A percentile compares a stretch with the other conserved stretches of the same genome.
These are phyloP conservation scores for Euleptes europaea DNA, from an alignment of 2,113 vertebrate genomes.

Conservation along the genomic window DNA sequence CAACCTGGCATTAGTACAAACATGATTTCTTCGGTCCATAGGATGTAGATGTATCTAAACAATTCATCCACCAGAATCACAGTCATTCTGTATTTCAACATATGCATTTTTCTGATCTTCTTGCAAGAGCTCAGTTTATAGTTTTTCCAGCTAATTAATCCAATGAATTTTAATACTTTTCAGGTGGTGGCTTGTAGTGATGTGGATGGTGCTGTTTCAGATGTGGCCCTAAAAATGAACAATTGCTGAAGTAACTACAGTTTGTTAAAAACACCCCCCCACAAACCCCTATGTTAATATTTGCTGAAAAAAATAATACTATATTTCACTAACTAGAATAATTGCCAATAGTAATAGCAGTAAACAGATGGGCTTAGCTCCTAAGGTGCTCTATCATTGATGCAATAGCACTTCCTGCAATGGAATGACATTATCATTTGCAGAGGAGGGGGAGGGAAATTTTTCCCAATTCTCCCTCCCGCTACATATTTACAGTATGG, in stretches of 20 bases:
- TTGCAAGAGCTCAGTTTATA: conserved; percentile 13
- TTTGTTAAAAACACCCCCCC: background rate
- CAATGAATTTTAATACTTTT: conserved; percentile 79
- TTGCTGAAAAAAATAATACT: background rate
- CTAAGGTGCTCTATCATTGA: too few relatives aligned
- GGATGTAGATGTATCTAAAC: conserved; percentile 39
- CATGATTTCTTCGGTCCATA: conserved; percentile 11
- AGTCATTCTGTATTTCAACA: conserved; percentile 11
- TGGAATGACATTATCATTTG: too few relatives aligned
- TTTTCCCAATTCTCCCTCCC: too few relatives aligned
- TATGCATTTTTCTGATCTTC: background rate
- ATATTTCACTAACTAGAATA: too few relatives aligned
- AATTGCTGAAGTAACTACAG: background rate
- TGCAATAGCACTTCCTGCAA: too few relatives aligned
- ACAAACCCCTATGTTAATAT: background rate
- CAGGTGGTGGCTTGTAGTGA: conserved; percentile 81
- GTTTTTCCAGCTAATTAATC: background rate
- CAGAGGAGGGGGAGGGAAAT: too few relatives aligned
- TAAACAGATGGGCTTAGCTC: too few relatives aligned
- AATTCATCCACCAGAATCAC: background rate
- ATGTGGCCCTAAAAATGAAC: conserved; percentile 77
- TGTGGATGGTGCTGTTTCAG: conserved; percentile 85
- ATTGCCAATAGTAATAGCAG: too few relatives aligned
- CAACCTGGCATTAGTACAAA: conserved; percentile 39
- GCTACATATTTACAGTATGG: too few relatives aligned